Conservation (phyloP, 1,140 invertebrate species). For the Xylocopa sonorina region DNA sequence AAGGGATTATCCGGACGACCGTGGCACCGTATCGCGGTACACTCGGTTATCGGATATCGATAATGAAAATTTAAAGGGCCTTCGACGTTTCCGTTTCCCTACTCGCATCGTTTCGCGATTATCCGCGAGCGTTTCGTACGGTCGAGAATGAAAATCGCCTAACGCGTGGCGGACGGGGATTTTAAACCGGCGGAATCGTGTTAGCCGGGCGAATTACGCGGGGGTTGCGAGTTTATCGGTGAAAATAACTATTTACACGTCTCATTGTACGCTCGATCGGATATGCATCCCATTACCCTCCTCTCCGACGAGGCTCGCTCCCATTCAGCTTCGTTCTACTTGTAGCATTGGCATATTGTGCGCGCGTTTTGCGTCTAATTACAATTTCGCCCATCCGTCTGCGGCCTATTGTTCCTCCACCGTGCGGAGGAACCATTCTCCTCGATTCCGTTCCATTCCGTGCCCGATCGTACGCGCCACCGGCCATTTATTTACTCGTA, state of each 20-base stretch:
- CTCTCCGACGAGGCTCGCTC: not conserved
- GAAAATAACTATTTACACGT: constrained; percentile 35
- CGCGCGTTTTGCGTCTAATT: constrained; percentile 34
- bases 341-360: constrained; percentile 7
- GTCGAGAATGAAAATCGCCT: too few relatives aligned
- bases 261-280: constrained; percentile 8
- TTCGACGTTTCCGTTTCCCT: constrained; percentile 38
- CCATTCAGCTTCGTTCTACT: constrained; percentile 19
- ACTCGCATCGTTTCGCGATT: constrained; percentile 27
- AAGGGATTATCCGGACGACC: constrained; percentile 15
- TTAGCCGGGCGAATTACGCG: not conserved
- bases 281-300: constrained; percentile 14
- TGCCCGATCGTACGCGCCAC: not conserved
- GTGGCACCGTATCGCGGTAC: constrained; percentile 26
- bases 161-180: too few relatives aligned
- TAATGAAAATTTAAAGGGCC: constrained; percentile 56
- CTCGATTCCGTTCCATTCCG: not conserved
- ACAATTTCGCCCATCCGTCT: constrained; percentile 12
- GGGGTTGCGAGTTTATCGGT: constrained; percentile 7
- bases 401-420: not conserved
- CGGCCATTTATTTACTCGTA: constrained; percentile 42
- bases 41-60: constrained; percentile 54
- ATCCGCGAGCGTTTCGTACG: constrained; percentile 23
- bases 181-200: not conserved
- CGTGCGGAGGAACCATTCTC: not conserved